Evolutionary conservation across 2,888 invertebrate species (phyloP).

Genomic region (Magallana nippona): DNA sequence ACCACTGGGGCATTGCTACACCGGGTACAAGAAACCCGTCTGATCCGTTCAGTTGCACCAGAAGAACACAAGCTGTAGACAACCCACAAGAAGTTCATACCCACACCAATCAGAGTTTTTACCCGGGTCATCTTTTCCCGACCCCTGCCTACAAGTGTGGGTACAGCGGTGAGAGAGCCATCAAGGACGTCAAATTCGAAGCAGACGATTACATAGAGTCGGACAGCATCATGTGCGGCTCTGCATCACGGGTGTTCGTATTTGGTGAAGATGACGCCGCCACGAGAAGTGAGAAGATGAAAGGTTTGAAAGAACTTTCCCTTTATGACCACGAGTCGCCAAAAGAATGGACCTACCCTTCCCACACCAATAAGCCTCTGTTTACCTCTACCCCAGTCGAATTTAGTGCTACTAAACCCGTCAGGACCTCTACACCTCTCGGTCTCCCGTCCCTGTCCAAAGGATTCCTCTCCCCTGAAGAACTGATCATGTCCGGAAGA

Average conservation of each 20-base stretch:
- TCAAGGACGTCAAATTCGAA: slow-evolving; percentile 33
- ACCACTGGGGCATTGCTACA: slow-evolving; percentile 7
- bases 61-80: background rate
- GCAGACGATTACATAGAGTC: slow-evolving; percentile 27
- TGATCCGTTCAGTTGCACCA: background rate
- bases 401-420: background rate
- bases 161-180: slow-evolving; percentile 1
- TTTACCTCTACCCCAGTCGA: slow-evolving; percentile 32
- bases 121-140: background rate
- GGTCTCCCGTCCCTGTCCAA: background rate
- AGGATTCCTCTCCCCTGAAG: background rate
- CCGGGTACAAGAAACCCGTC: background rate
- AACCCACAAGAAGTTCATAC: background rate
- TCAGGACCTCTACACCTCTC: slow-evolving; percentile 28
- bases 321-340: too few species aligned
- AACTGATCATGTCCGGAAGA: background rate
- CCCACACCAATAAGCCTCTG: background rate
- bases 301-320: background rate
- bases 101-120: background rate
- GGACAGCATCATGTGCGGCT: slow-evolving; percentile 37
- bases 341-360: background rate
- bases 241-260: slow-evolving; percentile 32
- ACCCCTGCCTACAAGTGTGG: slow-evolving; percentile 39
- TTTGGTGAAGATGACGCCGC: background rate
- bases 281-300: background rate